phyloP scores from a whole-genome alignment of 2,888 invertebrate species.

The Marasmarcha lunaedactyla region DNA sequence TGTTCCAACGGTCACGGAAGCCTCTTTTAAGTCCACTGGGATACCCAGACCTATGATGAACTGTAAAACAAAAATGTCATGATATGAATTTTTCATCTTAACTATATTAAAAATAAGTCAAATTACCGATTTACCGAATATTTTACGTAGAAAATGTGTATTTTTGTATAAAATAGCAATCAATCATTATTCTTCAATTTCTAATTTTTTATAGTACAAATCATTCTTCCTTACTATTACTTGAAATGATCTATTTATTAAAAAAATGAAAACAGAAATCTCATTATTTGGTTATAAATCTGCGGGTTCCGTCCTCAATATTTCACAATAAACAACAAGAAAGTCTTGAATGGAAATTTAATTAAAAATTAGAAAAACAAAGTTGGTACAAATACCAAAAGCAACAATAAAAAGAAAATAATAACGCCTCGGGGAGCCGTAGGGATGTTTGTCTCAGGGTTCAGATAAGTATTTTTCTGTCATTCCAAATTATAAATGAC shows the following conservation, averaged over 20 bases:
- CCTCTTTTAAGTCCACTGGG: slow-evolving; percentile 73
- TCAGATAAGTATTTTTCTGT: too few species aligned
- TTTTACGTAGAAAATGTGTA: too few species aligned
- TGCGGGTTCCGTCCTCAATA: slow-evolving; percentile 9
- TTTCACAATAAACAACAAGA: slow-evolving; percentile 14
- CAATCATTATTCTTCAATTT: too few species aligned
- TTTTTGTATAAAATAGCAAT: too few species aligned
- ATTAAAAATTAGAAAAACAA: slow-evolving; percentile 17
- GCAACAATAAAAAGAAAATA: slow-evolving; percentile 18
- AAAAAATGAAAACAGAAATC: slow-evolving; percentile 8
- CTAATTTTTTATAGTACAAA: too few species aligned
- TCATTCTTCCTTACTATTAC: too few species aligned
- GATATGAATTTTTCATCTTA: too few species aligned
- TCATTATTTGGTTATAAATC: slow-evolving; percentile 9
- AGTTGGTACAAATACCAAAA: slow-evolving; percentile 16
- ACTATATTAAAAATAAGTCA: too few species aligned
- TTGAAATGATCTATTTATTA: too few species aligned
- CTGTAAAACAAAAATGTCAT: slow-evolving; percentile 44
- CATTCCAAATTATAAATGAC: slow-evolving; percentile 3
- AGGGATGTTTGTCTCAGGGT: slow-evolving; percentile 11
- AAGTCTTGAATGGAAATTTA: slow-evolving; percentile 17
- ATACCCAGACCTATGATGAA: slow-evolving; percentile 76
- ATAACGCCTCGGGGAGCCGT: slow-evolving; percentile 14
- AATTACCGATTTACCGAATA: too few species aligned
- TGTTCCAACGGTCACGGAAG: slow-evolving; percentile 73